phyloP scores from a whole-genome alignment of 2,113 vertebrate species.

The Hypanus sabinus region DNA sequence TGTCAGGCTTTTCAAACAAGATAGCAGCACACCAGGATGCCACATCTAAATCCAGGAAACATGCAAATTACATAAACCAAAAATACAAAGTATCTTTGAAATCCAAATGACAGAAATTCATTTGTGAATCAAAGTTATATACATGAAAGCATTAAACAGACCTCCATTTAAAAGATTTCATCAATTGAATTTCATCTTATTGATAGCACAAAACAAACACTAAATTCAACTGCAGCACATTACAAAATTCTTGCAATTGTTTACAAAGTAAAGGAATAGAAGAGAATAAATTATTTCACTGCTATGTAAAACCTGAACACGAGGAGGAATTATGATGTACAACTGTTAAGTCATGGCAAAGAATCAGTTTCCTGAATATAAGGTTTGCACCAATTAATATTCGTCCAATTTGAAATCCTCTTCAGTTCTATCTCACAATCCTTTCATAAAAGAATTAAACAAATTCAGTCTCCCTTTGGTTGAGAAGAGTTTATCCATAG shows the following conservation, averaged over 20 bases:
- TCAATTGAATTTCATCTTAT: neutral
- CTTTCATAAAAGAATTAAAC: neutral
- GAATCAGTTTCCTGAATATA: neutral
- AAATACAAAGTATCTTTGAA: too few relatives aligned
- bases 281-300: neutral
- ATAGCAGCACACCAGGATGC: too few relatives aligned
- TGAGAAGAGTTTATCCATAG: too few relatives aligned
- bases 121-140: too few relatives aligned
- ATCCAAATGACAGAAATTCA: too few relatives aligned
- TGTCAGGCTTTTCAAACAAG: too few relatives aligned
- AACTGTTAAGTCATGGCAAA: neutral
- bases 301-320: neutral
- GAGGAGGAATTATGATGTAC: neutral
- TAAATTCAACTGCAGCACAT: neutral
- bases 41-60: too few relatives aligned
- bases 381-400: neutral
- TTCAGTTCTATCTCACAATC: neutral
- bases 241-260: too few relatives aligned
- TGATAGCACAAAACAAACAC: too few relatives aligned
- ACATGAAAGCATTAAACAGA: too few relatives aligned
- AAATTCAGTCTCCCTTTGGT: neutral
- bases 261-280: too few relatives aligned
- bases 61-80: too few relatives aligned
- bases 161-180: neutral
- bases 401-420: neutral